Base-by-base conservation (phyloP, 2,888 invertebrate species). In the Ichneumoninae sp. region DNA sequence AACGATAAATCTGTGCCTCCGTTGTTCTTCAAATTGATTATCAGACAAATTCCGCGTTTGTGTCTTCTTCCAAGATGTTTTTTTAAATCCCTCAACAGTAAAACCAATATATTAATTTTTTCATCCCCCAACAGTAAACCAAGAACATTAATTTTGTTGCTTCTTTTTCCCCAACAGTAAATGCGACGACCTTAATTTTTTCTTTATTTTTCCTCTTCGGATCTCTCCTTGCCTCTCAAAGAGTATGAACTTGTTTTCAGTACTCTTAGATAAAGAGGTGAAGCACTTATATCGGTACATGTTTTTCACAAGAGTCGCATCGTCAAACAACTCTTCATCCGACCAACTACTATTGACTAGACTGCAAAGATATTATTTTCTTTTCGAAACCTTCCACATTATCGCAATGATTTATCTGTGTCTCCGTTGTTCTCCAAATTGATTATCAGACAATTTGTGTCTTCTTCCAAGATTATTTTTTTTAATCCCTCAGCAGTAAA, bases 301-400 rank as follows among this genome's bases (percentile, higher is more conserved):
- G 26, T 63, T 44, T 33, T 63, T 63, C 63, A 74, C 74, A 74
- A 74, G 47, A 60, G 50, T 74, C 16, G 47, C 63, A 74, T 74
- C 50, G 63, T 65, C 19, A 47, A 10, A 0, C 60, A 44, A 60
- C 26, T 47, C 60, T 13, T 65, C 30, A 33, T 65, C 10, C 47
- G n/a, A 65, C 63, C 30, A 10, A 57, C 7, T 19, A 73, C 16
- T 60, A 13, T 30, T 47, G 8, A n/a, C 60, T 47, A 50, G 50
- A 47, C 74, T 19, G 63, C 33, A 19, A 74, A 74, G 74, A 74
- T 33, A 30, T 47, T 63, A 47, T 44, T 65, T 65, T 47, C 47
- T 22, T 19, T 50, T 22, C 16, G 4, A 63, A n/a, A 6, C 3
- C 33, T 19, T 47, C 19, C 44, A 26, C 19, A 44, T 26, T 50